Base-by-base conservation (phyloP, 2,113 vertebrate species). In the Poecilia latipinna region DNA sequence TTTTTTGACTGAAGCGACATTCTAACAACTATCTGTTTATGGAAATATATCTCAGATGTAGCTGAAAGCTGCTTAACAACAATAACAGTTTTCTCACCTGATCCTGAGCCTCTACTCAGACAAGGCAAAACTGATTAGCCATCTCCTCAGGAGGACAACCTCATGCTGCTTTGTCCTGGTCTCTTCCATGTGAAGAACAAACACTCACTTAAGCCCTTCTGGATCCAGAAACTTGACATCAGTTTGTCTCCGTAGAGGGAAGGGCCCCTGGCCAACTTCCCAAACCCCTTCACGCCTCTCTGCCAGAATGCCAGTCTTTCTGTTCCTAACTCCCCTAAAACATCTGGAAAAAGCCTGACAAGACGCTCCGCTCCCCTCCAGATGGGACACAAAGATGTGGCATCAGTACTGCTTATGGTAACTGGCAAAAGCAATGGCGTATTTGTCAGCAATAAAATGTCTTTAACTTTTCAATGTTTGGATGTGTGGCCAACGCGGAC, bases 201-300 rank as follows among this genome's bases (percentile, higher is more conserved):
- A 96, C 93, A 96, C 92, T 93, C 94, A 91, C 92, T 96, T 96
- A 96, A 98, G 97, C 96, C 51, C 94, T 96, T 93, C 95, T 93
- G 94, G 95, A 95, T 94, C 95, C 94, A 93, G 93, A 94, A 95
- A 96, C 92, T 95, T 96, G 94, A 96, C 96, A 96, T 96, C 91
- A 87, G 93, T 96, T 95, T 95, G 94, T 96, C 95, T 94, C 95
- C 88, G 82, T 91, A 93, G 95, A 95, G 83, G 83, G 88, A 94
- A 93, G 72, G 33, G 93, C 93, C 90, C 89, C 79, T 82, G 92
- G 91, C 86, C 75, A 92, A 91, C 80, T 84, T 82, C 80, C 64
- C 61, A 29, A 79, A 71, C n/a, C 76, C 26, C 19, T 64, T 76
- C 61, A 37, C 63, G 61, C 73, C 29, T 11, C 44, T 77, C 61